Percentiles rank a stretch among this genome's conserved stretches.
Conservation (phyloP, 2,888 invertebrate species). For the Julus scandinavius region DNA sequence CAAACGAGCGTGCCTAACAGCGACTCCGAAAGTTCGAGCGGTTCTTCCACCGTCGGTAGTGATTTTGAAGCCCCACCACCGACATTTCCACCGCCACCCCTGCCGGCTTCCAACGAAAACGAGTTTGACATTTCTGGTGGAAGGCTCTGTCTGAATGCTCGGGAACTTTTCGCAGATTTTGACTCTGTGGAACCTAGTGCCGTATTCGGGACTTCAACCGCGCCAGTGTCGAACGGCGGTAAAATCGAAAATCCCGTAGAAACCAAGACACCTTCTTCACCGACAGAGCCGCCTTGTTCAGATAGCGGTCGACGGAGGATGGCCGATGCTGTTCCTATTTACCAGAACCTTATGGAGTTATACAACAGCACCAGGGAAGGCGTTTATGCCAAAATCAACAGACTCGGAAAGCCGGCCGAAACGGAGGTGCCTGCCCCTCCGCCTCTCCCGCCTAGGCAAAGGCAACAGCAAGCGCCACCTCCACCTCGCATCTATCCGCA, state of each 20-base stretch:
- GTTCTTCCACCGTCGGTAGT: not conserved
- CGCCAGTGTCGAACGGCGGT: not conserved
- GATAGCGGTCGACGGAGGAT: not conserved
- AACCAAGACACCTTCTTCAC: not conserved
- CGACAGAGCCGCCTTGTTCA: not conserved
- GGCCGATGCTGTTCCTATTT: slow-evolving; percentile 30
- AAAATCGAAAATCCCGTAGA: not conserved
- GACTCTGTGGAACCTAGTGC: not conserved
- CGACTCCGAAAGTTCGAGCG: not conserved
- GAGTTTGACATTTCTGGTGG: not conserved
- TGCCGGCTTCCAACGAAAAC: not conserved
- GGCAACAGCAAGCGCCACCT: slow-evolving; percentile 20
- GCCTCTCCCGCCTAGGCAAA: slow-evolving; percentile 28
- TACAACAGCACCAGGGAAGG: slow-evolving; percentile 38
- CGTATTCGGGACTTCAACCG: not conserved
- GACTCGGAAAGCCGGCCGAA: not conserved
- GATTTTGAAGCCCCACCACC: slow-evolving; percentile 28
- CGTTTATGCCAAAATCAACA: slow-evolving; percentile 55
- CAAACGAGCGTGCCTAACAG: not conserved
- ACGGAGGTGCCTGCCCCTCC: slow-evolving; percentile 5
- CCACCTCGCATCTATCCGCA: not conserved
- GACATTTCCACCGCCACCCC: slow-evolving; percentile 50
- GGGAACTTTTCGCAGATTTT: not conserved
- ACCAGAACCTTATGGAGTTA: slow-evolving; percentile 49
- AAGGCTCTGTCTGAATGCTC: not conserved